These are phyloP conservation scores for Andricus quercusramuli DNA, from an alignment of 2,888 invertebrate genomes.

Conservation along the genomic window DNA sequence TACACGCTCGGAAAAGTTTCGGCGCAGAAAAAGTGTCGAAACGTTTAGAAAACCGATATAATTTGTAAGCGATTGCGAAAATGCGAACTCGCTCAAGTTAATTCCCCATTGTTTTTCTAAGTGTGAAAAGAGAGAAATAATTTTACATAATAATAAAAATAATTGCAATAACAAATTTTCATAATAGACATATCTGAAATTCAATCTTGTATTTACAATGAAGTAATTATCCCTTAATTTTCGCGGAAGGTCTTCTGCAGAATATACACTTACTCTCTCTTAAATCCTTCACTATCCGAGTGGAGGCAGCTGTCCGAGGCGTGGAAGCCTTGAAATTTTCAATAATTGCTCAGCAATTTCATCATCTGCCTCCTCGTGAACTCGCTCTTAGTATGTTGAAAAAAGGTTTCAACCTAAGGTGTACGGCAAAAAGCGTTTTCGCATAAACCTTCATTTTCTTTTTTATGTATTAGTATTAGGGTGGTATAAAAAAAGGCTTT, in stretches of 20 bases:
- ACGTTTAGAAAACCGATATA: conserved; percentile 40
- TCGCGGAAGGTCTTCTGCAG: conserved; percentile 13
- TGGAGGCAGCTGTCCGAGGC: conserved; percentile 51
- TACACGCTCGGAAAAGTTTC: conserved; percentile 29
- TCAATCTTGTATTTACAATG: conserved; percentile 18
- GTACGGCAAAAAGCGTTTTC: neutral
- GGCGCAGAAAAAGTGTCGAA: conserved; percentile 28
- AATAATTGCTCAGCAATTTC: conserved; percentile 67
- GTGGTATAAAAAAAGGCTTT: no score
- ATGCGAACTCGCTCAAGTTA: conserved; percentile 22
- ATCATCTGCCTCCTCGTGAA: conserved; percentile 62
- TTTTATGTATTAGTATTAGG: no score
- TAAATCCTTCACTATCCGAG: conserved; percentile 47
- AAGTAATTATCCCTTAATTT: conserved; percentile 20
- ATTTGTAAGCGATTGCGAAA: conserved; percentile 21
- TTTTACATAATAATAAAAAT: neutral
- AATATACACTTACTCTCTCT: conserved; percentile 27
- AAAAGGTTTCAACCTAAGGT: conserved; percentile 55
- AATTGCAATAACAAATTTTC: conserved; percentile 5
- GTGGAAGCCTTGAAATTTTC: conserved; percentile 67
- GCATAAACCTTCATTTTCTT: neutral
- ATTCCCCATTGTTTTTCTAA: conserved; percentile 17
- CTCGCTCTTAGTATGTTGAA: conserved; percentile 48
- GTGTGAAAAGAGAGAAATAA: neutral
- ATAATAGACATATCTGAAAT: conserved; percentile 1